A percentile compares a stretch with the other conserved stretches of the same genome.
Evolutionary conservation across 2,797 vertebrate species (phyloP).

Genomic region (Cyclura pinguis): DNA sequence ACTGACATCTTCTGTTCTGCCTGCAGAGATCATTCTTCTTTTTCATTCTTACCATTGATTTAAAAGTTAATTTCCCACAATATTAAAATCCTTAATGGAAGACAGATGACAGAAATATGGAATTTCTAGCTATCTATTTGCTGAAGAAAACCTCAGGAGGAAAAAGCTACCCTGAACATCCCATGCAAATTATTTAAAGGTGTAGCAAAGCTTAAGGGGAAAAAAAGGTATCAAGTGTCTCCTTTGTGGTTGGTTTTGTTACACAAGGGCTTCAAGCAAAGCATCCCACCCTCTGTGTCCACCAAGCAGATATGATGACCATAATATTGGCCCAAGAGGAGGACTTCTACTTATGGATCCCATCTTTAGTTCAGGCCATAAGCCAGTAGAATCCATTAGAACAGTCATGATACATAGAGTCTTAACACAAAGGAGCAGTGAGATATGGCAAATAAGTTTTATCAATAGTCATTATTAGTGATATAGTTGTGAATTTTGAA

Average conservation of each 20-base stretch:
- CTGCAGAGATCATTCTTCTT: constrained; percentile 56
- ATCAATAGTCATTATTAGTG: neutral
- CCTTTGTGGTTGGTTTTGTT: constrained; percentile 61
- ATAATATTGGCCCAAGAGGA: neutral
- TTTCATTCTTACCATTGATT: constrained; percentile 68
- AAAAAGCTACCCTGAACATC: constrained; percentile 55
- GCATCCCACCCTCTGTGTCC: constrained; percentile 38
- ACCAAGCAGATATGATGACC: neutral
- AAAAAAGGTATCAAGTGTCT: constrained; percentile 61
- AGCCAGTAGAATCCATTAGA: neutral
- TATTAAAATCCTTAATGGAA: constrained; percentile 77
- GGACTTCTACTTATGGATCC: neutral
- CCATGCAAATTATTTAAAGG: constrained; percentile 75
- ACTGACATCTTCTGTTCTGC: constrained; percentile 68
- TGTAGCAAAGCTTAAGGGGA: constrained; percentile 57
- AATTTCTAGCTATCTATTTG: constrained; percentile 55
- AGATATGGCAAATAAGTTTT: neutral
- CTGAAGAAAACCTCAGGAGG: constrained; percentile 57
- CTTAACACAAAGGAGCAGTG: no score
- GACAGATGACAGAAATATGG: constrained; percentile 69
- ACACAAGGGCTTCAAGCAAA: constrained; percentile 62
- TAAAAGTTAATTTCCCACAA: constrained; percentile 74
- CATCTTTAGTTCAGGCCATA: neutral
- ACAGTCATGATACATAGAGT: neutral
- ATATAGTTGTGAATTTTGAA: no score